Conservation (phyloP, 1,140 invertebrate species). For the Pygmarrhopalites habei region DNA sequence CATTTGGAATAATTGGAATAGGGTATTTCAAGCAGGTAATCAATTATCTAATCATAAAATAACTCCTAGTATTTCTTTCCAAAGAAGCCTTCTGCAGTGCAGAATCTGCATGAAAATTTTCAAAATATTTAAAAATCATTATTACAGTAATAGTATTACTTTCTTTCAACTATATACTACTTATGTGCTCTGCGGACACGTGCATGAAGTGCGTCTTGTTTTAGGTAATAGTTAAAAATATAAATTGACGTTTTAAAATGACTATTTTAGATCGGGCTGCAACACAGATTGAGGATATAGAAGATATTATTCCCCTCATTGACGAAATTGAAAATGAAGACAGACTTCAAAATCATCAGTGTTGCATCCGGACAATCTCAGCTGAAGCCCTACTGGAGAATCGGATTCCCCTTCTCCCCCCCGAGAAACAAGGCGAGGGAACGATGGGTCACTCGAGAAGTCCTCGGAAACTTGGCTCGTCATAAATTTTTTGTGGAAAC, state of each 20-base stretch:
- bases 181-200: neutral
- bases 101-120: too few species aligned
- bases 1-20: too few species aligned
- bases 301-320: slow-evolving; percentile 2
- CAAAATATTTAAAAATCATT: too few species aligned
- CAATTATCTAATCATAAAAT: too few species aligned
- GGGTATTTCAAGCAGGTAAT: too few species aligned
- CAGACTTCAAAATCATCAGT: neutral
- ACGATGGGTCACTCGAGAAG: slow-evolving; percentile 8
- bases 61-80: too few species aligned
- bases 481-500: slow-evolving; percentile 8
- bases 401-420: neutral
- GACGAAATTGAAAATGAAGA: slow-evolving; percentile 7
- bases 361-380: slow-evolving; percentile 3
- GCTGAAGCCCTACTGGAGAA: slow-evolving; percentile 1
- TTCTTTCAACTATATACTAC: neutral
- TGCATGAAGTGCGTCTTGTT: too few species aligned
- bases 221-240: too few species aligned
- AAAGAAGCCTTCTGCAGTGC: too few species aligned
- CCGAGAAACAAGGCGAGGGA: neutral
- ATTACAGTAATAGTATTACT: neutral
- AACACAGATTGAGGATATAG: slow-evolving; percentile 5
- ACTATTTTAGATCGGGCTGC: slow-evolving; percentile 1
- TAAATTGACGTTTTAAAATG: too few species aligned
- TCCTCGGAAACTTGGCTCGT: neutral